Evolutionary conservation across 2,888 invertebrate species (phyloP).

Genomic region (Drosophila aldrichi): DNA sequence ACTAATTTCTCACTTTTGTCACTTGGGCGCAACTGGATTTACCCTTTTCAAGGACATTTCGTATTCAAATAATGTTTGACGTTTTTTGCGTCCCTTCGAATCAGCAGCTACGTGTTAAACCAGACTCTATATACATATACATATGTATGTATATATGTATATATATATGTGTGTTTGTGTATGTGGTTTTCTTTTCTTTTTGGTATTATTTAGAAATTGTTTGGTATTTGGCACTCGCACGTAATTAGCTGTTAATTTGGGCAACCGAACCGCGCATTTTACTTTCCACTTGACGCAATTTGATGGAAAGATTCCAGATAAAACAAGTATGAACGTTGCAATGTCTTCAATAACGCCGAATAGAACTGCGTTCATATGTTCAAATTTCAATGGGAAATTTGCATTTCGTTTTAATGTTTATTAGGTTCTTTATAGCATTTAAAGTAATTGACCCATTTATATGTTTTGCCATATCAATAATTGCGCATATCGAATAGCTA

Average conservation of each 20-base stretch:
- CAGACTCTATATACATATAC: conserved; percentile 1
- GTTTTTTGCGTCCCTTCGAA: conserved; percentile 49
- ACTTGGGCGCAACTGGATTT: conserved; percentile 44
- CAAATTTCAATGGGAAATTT: too few relatives aligned
- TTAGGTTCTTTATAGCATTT: too few relatives aligned
- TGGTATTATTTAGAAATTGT: conserved; percentile 42
- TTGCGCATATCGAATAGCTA: too few relatives aligned
- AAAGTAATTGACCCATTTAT: too few relatives aligned
- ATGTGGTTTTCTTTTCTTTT: conserved; percentile 24
- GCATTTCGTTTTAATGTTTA: too few relatives aligned
- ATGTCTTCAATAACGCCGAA: too few relatives aligned
- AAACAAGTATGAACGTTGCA: too few relatives aligned
- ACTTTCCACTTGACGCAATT: conserved; percentile 52
- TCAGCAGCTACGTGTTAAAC: conserved; percentile 52
- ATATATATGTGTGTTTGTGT: too few relatives aligned
- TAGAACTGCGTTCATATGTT: too few relatives aligned
- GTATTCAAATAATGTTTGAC: conserved; percentile 81
- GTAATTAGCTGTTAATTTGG: conserved; percentile 76
- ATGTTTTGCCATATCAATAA: too few relatives aligned
- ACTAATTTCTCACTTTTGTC: conserved; percentile 83
- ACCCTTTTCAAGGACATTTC: conserved; percentile 78
- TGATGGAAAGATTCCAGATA: conserved; percentile 7
- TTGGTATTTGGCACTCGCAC: conserved; percentile 65
- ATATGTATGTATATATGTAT: not conserved
- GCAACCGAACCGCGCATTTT: conserved; percentile 50